phyloP scores from a whole-genome alignment of 2,113 vertebrate species.

The Protomyctophum bolini region DNA sequence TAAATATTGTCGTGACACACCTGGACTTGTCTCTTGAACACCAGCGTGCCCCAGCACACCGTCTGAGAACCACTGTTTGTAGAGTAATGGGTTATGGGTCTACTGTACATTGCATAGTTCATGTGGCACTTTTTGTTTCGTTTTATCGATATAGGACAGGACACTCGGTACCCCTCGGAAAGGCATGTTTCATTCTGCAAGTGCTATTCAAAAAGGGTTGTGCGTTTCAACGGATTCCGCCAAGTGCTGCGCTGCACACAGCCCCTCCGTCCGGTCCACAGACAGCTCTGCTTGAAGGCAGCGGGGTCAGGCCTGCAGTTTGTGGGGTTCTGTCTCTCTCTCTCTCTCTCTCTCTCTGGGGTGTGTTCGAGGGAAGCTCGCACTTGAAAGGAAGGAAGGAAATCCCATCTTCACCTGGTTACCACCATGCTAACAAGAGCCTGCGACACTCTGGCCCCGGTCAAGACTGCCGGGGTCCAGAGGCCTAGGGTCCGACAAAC shows the following conservation, averaged over 20 bases:
- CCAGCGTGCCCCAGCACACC: no score
- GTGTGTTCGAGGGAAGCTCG: conserved; percentile 54
- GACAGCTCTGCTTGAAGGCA: background rate
- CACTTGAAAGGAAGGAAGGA: conserved; percentile 35
- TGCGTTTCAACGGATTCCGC: conserved; percentile 87
- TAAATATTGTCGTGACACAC: no score
- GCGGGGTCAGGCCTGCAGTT: conserved; percentile 34
- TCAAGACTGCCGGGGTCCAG: conserved; percentile 38
- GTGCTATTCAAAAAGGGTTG: conserved; percentile 86
- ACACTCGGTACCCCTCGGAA: conserved; percentile 88
- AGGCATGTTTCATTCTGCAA: conserved; percentile 92
- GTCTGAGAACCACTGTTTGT: conserved; percentile 11
- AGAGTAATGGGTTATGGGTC: conserved; percentile 81
- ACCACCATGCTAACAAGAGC: conserved; percentile 43
- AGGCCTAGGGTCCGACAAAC: conserved; percentile 29
- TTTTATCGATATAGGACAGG: conserved; percentile 72
- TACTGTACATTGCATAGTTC: conserved; percentile 99
- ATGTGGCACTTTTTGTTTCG: conserved; percentile 84
- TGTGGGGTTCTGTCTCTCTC: conserved; percentile 2
- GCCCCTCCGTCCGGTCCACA: conserved; percentile 16
- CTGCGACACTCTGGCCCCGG: conserved; percentile 41
- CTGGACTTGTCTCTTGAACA: no score
- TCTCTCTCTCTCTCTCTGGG: conserved; percentile 25
- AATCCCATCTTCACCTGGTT: conserved; percentile 54
- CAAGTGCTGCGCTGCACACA: conserved; percentile 85